Evolutionary conservation across 2,113 vertebrate species (phyloP), one percentile per base, ranked within the genome.

Genomic region (Nibea albiflora): DNA sequence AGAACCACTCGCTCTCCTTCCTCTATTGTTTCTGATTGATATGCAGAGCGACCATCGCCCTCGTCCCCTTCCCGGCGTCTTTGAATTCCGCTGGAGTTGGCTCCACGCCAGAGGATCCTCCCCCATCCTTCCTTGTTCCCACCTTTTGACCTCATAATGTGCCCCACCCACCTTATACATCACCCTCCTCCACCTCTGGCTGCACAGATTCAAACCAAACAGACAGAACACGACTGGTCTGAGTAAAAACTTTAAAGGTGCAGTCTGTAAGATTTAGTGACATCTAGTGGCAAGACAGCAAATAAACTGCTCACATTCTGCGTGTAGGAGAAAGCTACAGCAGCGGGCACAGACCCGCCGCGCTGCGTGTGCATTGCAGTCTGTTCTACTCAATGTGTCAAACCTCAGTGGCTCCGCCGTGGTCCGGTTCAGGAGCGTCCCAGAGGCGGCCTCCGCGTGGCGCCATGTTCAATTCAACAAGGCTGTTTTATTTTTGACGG

Each of bases 81-180:
- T 74, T 88, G 85, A 81, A 86, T 89, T 89, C 22, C 84, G 79
- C 89, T 80, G 88, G 90, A 90, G 90, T 89, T 95, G 94, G 95
- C 94, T 81, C 17, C 2, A 31, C 89, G 90, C 95, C 95, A 95
- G 92, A 65, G 58, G 49, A 80, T 54, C 77, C 86, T 79, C 85
- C 80, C 81, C 74, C 76, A 64, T 65, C 69, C 66, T 72, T 85
- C 73, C 80, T 60, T 39, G 20, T 60, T 67, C 50, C 73, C 31
- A 79, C 76, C 73, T 57, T 75, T 60, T 85, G 76, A 91, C 78
- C 76, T 80, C 74, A 62, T 24, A 57, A 47, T 20, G 31, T 72
- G 74, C 75, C 70, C 35, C 90, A 86, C 81, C 80, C 67, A 61
- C 73, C 2, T 39, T 20, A 24, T 62, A 83, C 78, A 81, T 14